These are phyloP conservation scores for Microtus montanus DNA, from an alignment of 2,113 vertebrate species.

Conservation along the genomic window DNA sequence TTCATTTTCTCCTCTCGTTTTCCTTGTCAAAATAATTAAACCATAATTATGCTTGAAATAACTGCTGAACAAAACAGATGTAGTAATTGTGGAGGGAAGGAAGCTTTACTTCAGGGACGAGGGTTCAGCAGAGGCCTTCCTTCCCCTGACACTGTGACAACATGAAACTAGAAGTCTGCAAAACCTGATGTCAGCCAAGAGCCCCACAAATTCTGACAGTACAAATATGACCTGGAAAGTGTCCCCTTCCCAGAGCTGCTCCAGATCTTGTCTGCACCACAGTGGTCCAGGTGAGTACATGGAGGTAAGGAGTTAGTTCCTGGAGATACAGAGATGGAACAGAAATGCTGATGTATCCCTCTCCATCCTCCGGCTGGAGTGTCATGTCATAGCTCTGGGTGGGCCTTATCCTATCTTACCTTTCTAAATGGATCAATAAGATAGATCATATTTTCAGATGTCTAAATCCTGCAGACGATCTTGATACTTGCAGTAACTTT, in stretches of 20 bases:
- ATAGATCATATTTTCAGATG: too few relatives aligned
- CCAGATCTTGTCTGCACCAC: neutral
- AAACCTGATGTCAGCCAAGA: fast-evolving
- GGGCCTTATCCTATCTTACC: too few relatives aligned
- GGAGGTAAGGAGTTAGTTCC: too few relatives aligned
- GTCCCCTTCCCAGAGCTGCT: neutral
- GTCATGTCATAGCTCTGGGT: too few relatives aligned
- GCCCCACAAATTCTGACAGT: neutral
- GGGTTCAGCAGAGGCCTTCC: neutral
- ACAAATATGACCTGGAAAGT: neutral
- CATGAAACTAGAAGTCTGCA: neutral
- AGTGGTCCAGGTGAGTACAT: neutral
- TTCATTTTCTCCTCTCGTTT: neutral
- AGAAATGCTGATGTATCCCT: too few relatives aligned
- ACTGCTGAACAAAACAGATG: neutral
- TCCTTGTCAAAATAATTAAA: neutral
- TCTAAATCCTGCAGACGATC: too few relatives aligned
- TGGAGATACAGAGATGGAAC: too few relatives aligned
- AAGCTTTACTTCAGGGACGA: neutral
- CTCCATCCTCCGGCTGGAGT: too few relatives aligned
- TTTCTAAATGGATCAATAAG: too few relatives aligned
- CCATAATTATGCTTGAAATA: neutral
- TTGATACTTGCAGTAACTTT: too few relatives aligned
- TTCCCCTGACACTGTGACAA: neutral
- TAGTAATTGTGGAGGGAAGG: neutral